These are phyloP conservation scores for Anthophora plumipes DNA, from an alignment of 2,888 invertebrate genomes.

Conservation along the genomic window DNA sequence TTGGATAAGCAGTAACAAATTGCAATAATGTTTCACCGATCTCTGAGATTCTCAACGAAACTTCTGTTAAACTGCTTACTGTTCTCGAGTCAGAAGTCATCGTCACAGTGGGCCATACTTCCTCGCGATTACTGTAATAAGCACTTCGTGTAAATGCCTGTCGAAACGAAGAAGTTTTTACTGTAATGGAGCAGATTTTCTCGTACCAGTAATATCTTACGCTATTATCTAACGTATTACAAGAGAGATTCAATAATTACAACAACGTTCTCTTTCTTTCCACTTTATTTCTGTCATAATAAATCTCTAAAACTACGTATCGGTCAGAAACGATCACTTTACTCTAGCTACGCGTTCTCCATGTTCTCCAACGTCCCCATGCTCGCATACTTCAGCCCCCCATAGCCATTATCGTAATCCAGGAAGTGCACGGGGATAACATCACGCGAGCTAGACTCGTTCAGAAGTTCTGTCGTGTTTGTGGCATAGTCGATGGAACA, in stretches of 20 bases:
- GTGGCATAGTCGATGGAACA: background rate
- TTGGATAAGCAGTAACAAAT: too few relatives aligned
- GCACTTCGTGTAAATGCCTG: background rate
- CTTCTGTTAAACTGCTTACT: background rate
- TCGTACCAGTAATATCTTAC: background rate
- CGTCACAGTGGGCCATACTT: background rate
- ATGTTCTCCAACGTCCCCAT: background rate
- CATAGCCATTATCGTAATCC: slow-evolving; percentile 11
- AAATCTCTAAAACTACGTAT: background rate
- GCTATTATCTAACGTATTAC: background rate
- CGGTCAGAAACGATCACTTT: slow-evolving; percentile 1
- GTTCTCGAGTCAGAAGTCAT: background rate
- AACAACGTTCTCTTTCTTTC: background rate
- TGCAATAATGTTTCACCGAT: too few relatives aligned
- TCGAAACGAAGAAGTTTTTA: background rate
- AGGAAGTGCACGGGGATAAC: slow-evolving; percentile 37
- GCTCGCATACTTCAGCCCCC: background rate
- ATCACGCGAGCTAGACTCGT: slow-evolving; percentile 32
- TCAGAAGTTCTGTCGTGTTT: slow-evolving; percentile 20
- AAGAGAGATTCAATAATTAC: background rate
- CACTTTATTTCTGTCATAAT: slow-evolving; percentile 6
- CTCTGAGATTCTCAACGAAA: too few relatives aligned
- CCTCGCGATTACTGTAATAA: background rate
- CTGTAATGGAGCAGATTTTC: background rate
- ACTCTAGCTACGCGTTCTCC: background rate